These are phyloP conservation scores for Hemiprocne comata DNA, from an alignment of 2,113 vertebrate species.

Conservation along the genomic window DNA sequence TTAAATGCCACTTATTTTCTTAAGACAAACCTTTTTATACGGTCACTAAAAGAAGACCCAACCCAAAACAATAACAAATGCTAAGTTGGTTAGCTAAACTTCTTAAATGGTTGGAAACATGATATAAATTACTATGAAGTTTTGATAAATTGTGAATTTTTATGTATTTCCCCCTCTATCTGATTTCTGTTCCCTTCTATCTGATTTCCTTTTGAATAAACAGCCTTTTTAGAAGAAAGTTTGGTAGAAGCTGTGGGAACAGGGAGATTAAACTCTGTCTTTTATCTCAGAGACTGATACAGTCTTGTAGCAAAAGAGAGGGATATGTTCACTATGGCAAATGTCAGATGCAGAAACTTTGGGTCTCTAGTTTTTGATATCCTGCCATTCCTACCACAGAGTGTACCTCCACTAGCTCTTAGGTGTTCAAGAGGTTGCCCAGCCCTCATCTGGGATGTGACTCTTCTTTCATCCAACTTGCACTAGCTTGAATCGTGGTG, in stretches of 20 bases:
- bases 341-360: neutral
- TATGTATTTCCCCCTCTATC: neutral
- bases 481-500: fast-evolving
- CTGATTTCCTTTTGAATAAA: neutral
- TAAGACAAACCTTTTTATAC: neutral
- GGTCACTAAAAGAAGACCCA: neutral
- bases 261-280: neutral
- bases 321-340: neutral
- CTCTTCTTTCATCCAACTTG: neutral
- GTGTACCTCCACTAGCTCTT: neutral
- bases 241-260: neutral
- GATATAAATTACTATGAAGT: neutral
- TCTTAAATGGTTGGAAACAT: neutral
- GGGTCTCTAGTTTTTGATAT: neutral
- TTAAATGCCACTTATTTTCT: neutral
- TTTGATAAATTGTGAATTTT: neutral
- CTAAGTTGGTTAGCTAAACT: neutral
- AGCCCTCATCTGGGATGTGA: neutral
- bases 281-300: neutral
- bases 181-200: neutral
- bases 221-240: neutral
- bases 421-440: neutral
- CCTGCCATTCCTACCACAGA: neutral
- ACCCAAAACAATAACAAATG: neutral
- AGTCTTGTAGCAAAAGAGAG: neutral